Percentiles rank a stretch among this genome's conserved stretches.
phyloP scores from a whole-genome alignment of 2,888 invertebrate species.

The Achlya flavicornis region DNA sequence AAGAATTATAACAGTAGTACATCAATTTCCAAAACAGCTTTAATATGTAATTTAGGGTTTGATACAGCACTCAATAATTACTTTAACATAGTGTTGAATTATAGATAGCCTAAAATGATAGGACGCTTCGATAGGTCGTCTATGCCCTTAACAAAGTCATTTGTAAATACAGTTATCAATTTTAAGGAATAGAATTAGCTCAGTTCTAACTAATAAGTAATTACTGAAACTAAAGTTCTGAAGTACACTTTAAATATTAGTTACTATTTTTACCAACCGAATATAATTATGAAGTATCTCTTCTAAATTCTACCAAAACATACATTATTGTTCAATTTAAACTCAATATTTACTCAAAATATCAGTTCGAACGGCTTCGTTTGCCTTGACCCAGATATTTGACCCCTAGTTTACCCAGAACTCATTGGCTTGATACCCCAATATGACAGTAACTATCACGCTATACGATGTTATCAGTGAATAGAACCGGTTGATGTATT shows the following conservation, averaged over 20 bases:
- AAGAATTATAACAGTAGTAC: too few relatives aligned
- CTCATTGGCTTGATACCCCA: conserved; percentile 6
- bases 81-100: background rate
- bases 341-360: background rate
- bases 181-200: background rate
- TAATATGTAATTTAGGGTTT: background rate
- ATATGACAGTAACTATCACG: conserved; percentile 8
- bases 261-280: too few relatives aligned
- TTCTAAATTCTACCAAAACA: background rate
- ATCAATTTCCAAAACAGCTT: too few relatives aligned
- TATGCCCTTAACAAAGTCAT: conserved; percentile 4
- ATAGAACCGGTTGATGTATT: conserved; percentile 7
- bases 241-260: background rate
- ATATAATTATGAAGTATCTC: too few relatives aligned
- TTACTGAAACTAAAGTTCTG: background rate
- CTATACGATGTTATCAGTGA: background rate
- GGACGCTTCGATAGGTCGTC: background rate
- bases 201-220: background rate
- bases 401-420: conserved; percentile 1
- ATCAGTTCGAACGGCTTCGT: conserved; percentile 1
- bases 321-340: background rate
- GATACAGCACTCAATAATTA: background rate
- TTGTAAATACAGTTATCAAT: background rate
- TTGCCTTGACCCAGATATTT: conserved; percentile 35
- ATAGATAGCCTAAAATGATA: background rate